Conservation (phyloP, 2,797 vertebrate species). For the Hylomyscus alleni region DNA sequence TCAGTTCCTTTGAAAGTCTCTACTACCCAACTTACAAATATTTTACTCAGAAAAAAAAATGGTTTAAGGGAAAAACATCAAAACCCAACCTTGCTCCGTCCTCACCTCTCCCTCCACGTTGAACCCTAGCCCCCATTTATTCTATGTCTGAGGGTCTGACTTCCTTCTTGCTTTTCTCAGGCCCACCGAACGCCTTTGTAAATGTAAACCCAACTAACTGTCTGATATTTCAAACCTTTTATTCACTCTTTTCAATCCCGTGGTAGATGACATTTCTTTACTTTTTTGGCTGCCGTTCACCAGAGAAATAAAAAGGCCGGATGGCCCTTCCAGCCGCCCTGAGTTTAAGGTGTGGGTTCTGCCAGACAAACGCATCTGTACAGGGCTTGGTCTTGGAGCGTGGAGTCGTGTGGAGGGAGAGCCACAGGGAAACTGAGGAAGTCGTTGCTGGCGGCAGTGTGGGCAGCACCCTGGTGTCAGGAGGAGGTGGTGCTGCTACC, state of each 20-base stretch:
- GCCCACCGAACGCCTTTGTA: neutral
- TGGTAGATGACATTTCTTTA: neutral
- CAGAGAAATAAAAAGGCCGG: neutral
- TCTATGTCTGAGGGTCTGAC: neutral
- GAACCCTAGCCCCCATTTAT: neutral
- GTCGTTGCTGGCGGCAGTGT: no score
- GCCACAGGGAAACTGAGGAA: neutral
- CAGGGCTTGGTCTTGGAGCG: neutral
- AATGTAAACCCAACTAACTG: neutral
- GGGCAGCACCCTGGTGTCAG: no score
- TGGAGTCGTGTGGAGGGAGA: neutral
- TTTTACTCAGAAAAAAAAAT: neutral
- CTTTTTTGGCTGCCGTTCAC: neutral
- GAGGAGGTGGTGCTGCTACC: neutral
- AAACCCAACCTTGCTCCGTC: neutral
- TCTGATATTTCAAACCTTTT: neutral
- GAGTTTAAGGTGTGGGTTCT: neutral
- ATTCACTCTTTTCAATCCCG: neutral
- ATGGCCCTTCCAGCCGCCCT: neutral
- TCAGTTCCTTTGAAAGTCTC: neutral
- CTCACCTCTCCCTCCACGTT: neutral
- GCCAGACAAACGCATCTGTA: neutral
- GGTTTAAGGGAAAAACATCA: neutral
- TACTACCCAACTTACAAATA: neutral
- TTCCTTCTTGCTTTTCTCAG: neutral